Base-by-base conservation (phyloP, 2,113 vertebrate species). In the Cranoglanis bouderius region DNA sequence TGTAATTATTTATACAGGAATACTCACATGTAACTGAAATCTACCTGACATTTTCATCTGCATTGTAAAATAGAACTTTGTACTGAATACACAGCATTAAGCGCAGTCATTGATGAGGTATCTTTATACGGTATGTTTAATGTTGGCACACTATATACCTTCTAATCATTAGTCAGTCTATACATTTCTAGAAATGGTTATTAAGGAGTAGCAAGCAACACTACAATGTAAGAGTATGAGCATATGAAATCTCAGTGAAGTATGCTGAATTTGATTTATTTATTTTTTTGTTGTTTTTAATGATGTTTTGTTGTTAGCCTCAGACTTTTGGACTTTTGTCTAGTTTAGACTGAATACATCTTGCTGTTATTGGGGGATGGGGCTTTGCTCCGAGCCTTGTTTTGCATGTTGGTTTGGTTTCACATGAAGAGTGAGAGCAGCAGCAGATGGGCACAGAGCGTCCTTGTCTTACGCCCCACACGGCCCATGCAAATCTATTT, bases 401-500 rank as follows among this genome's bases (percentile, higher is more conserved):
- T 95, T 95, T 94, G 93, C 93, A 94, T 95, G 91, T 65, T 89
- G 72, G 89, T 92, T 93, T 89, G 87, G 72, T 88, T 91, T 89
- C 89, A 92, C 91, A 91, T 90, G 87, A 78, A 90, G 88, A 78
- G 87, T 51, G 84, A 89, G 89, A 86, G 90, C 91, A 90, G 88
- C 85, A 88, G 63, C 24, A 53, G 89, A 89, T 86, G 63, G 16
- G 0, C 40, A 92, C 91, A 92, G 84, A 91, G 75, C 75, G 38
- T 81, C 90, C 90, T 92, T 91, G 93, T 93, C 85, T 92, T 72
- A 88, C 83, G 89, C 90, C 85, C 91, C n/a, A 88, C 38, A 82
- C 2, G 19, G 87, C 70, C 24, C 78, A 96, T 95, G 95, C 95
- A 96, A 95, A 96, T 92, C 89, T 94, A 93, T 95, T 95, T 95